Conservation (phyloP, 92 coral and sea anemone genomes). For the Porites cylindrica region DNA sequence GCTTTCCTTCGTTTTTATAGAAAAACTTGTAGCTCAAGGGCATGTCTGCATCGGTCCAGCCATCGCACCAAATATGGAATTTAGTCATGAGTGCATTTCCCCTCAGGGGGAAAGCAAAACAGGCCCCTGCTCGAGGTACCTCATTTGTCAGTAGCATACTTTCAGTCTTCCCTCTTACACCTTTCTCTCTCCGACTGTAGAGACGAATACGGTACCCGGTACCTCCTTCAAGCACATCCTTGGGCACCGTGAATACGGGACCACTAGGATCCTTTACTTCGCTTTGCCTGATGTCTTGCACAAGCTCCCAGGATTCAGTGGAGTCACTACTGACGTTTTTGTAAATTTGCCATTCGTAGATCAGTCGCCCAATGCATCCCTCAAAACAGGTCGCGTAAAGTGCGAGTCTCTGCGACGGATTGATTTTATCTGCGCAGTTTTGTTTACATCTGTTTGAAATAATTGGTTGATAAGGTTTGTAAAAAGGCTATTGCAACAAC, state of each 20-base stretch:
- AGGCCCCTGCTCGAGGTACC: conserved; percentile 50
- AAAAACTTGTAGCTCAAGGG: conserved; percentile 58
- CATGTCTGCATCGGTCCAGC: conserved; percentile 62
- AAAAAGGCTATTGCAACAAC: not conserved
- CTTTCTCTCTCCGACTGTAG: conserved; percentile 41
- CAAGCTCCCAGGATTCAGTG: conserved; percentile 11
- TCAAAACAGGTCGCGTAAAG: conserved; percentile 48
- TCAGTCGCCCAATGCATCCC: conserved; percentile 53
- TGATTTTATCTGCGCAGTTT: conserved; percentile 55
- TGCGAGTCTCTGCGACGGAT: conserved; percentile 54
- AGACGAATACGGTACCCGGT: conserved; percentile 51
- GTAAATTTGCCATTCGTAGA: conserved; percentile 66
- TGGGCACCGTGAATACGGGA: conserved; percentile 44
- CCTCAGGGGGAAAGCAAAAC: conserved; percentile 40
- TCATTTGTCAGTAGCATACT: conserved; percentile 35
- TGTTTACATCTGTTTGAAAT: conserved; percentile 50
- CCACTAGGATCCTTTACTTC: conserved; percentile 38
- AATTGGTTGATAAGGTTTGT: not conserved
- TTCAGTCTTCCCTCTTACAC: conserved; percentile 48
- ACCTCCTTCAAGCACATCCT: conserved; percentile 24
- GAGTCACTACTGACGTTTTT: conserved; percentile 5
- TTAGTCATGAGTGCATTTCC: conserved; percentile 61
- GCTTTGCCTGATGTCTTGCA: conserved; percentile 13
- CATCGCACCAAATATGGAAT: conserved; percentile 45
- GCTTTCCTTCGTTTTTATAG: conserved; percentile 50